A percentile compares a stretch with the other conserved stretches of the same genome.
These are phyloP conservation scores for Bombus waltoni DNA, from an alignment of 1,140 invertebrate genomes.

Conservation along the genomic window DNA sequence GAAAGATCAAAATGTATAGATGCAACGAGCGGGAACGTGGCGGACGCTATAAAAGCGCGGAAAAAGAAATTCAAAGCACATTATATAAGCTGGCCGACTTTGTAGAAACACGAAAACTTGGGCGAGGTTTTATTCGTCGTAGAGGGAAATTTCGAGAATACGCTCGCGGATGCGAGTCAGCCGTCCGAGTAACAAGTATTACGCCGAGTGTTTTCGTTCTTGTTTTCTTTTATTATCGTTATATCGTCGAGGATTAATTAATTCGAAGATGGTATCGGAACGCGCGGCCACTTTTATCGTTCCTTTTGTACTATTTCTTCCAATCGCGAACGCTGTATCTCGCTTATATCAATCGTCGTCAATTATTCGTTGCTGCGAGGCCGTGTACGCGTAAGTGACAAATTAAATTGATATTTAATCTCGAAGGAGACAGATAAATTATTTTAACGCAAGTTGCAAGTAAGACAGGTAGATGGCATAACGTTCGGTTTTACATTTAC, in stretches of 20 bases:
- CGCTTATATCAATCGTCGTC: too few species aligned
- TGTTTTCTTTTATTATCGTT: not conserved
- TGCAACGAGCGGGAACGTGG: not conserved
- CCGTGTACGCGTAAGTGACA: not conserved
- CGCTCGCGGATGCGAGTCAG: not conserved
- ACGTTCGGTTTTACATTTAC: not conserved
- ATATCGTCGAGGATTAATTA: too few species aligned
- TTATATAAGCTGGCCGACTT: slow-evolving; percentile 62
- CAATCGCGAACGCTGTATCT: too few species aligned
- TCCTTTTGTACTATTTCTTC: too few species aligned
- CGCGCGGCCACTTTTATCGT: too few species aligned
- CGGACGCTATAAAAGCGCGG: slow-evolving; percentile 30
- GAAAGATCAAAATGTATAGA: slow-evolving; percentile 54
- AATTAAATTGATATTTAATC: not conserved
- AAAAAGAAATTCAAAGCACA: slow-evolving; percentile 63
- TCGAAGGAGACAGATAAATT: not conserved
- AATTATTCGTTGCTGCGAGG: too few species aligned
- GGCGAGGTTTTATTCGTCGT: slow-evolving; percentile 5
- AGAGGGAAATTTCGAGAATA: slow-evolving; percentile 4
- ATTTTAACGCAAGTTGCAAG: too few species aligned
- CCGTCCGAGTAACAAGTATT: too few species aligned
- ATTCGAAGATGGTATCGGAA: too few species aligned
- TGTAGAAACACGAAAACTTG: slow-evolving; percentile 35
- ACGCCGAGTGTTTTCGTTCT: not conserved
- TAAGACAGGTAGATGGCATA: too few species aligned